Evolutionary conservation across 30 jellyfish, hydroid and myxozoan species (phyloP), one percentile per base, ranked within the genome.

Genomic region (Aurelia aurita complex sp. Pacific): DNA sequence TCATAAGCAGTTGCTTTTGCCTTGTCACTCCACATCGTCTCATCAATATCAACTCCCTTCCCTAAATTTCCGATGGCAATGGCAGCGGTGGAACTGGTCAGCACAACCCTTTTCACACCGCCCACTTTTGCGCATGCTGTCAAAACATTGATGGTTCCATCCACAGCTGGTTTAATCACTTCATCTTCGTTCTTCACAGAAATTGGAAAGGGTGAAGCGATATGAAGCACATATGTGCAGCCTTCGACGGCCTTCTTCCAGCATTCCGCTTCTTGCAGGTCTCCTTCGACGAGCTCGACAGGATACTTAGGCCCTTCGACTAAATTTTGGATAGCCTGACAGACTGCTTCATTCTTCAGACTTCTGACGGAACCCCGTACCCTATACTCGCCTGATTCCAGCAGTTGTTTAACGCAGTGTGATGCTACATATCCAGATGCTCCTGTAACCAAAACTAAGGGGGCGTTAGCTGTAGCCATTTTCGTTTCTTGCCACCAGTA

Each of bases 181-280:
- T 82, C 91, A 60, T 82, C 91, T 32, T 66, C 91, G 54, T 82
- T 69, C 62, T 82, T 82, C 50, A 85, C 85, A 33, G 60, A 78
- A 17, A 59, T 7, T 3, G 42, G 14, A 64, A 82, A 82, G n/a
- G 91, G 91, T 3, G 91, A 82, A 32, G 91, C 91, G 16, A 82
- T 64, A 17, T 82, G 91, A 64, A 82, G 63, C 36, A 82, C 91
- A 40, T 82, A 82, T 51, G 91, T 69, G 72, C 91, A 82, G 29
- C 91, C 91, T 34, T 82, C 68, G 17, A 71, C 91, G 15, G 91
- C 91, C 11, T 73, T 50, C 62, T 82, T 82, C 91, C 91, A 82
- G 57, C 82, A 35, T 17, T 14, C 91, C 32, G 59, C 91, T 18
- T 69, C 91, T 9, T 69, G 91, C 76, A 82, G 72, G 63, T 82